Conservation (phyloP, 1,140 invertebrate genomes). For the Apis dorsata region DNA sequence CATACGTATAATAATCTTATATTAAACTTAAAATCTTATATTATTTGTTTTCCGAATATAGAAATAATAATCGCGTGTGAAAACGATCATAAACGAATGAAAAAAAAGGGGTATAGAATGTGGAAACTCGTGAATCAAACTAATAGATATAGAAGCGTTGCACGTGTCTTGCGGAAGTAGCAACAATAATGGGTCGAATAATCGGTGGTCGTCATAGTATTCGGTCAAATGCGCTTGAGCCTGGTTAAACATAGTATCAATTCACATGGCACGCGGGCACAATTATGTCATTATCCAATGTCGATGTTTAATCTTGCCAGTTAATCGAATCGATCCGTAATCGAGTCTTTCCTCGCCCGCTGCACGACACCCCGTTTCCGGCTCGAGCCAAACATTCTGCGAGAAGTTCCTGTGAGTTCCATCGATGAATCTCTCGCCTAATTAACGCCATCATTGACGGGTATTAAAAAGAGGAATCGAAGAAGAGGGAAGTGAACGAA, state of each 20-base stretch:
- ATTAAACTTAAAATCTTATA: too few relatives aligned
- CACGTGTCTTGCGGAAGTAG: background rate
- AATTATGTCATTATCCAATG: constrained; percentile 9
- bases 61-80: too few relatives aligned
- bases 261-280: background rate
- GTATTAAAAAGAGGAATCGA: background rate
- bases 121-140: background rate
- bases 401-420: background rate
- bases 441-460: background rate
- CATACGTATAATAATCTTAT: too few relatives aligned
- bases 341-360: constrained; percentile 2
- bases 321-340: constrained; percentile 16
- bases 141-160: background rate
- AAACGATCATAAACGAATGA: too few relatives aligned
- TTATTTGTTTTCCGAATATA: too few relatives aligned
- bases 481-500: too few relatives aligned
- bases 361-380: background rate
- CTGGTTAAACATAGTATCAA: constrained; percentile 5
- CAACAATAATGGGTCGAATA: background rate
- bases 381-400: background rate
- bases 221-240: background rate
- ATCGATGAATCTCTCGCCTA: constrained; percentile 1
- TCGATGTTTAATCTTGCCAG: constrained; percentile 10
- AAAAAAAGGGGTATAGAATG: too few relatives aligned
- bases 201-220: background rate